Conservation (phyloP, 2,888 invertebrate species). For the Hermaeophaga mercurialis region DNA sequence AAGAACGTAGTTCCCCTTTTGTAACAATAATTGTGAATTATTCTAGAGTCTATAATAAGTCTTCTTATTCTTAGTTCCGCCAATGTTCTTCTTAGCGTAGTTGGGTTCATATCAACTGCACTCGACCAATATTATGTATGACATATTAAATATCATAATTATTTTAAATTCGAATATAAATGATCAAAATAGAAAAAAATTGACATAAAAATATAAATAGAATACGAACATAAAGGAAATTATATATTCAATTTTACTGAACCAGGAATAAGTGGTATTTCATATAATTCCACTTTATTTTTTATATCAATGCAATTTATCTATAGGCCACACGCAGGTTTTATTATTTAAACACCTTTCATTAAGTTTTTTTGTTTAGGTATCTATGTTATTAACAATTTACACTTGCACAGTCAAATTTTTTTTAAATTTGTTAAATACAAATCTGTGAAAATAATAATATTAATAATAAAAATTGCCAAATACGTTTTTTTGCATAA, state of each 20-base stretch:
- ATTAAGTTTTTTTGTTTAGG: too few relatives aligned
- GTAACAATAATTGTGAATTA: slow-evolving; percentile 11
- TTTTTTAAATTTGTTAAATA: too few relatives aligned
- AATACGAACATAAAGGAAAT: not conserved
- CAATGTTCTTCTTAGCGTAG: slow-evolving; percentile 31
- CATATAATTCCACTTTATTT: too few relatives aligned
- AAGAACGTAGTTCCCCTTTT: slow-evolving; percentile 11
- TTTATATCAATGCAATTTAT: too few relatives aligned
- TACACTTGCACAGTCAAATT: too few relatives aligned
- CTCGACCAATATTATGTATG: not conserved
- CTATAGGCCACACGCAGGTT: too few relatives aligned
- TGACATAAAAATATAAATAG: not conserved
- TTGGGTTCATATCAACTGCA: slow-evolving; percentile 8
- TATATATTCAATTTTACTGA: not conserved
- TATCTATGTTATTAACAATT: too few relatives aligned
- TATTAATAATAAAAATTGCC: too few relatives aligned
- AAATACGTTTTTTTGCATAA: too few relatives aligned
- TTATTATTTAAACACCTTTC: too few relatives aligned
- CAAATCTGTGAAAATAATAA: too few relatives aligned
- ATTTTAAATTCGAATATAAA: not conserved
- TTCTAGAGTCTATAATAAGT: slow-evolving; percentile 14
- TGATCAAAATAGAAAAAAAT: not conserved
- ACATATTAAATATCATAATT: too few relatives aligned
- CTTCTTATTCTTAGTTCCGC: slow-evolving; percentile 31
- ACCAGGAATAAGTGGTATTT: not conserved